These are phyloP conservation scores for Lasioglossum albipes DNA, from an alignment of 1,140 invertebrate species.

Conservation along the genomic window DNA sequence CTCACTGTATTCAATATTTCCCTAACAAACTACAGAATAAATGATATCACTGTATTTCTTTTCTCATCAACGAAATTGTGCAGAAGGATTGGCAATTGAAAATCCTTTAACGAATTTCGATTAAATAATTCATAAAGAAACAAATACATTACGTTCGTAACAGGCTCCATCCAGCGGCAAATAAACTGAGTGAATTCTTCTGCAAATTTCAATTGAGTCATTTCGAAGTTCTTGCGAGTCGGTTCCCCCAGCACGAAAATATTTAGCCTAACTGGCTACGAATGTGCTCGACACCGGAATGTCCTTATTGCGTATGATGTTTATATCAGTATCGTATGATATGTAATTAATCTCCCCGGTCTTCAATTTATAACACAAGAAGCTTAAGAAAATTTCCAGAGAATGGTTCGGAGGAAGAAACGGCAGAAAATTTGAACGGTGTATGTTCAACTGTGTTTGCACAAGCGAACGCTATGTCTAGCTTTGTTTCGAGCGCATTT, in stretches of 20 bases:
- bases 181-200: conserved; percentile 30
- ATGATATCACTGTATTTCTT: no score
- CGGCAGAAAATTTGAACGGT: conserved; percentile 3
- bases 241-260: background rate
- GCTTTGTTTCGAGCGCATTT: conserved; percentile 2
- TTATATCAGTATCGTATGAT: background rate
- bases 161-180: background rate
- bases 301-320: conserved; percentile 11
- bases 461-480: background rate
- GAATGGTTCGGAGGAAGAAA: background rate
- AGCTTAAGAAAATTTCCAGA: background rate
- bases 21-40: no score
- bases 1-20: no score
- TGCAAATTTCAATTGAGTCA: conserved; percentile 10
- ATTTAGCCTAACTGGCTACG: background rate
- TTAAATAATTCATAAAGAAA: background rate
- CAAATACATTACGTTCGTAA: conserved; percentile 11
- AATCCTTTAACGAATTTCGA: no score
- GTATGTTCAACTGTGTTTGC: conserved; percentile 37
- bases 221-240: background rate
- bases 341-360: background rate
- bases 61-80: no score
- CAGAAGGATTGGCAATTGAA: no score
- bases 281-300: conserved; percentile 7
- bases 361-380: background rate